phyloP scores from a whole-genome alignment of 2,113 vertebrate genomes.

The Erinaceus europaeus region DNA sequence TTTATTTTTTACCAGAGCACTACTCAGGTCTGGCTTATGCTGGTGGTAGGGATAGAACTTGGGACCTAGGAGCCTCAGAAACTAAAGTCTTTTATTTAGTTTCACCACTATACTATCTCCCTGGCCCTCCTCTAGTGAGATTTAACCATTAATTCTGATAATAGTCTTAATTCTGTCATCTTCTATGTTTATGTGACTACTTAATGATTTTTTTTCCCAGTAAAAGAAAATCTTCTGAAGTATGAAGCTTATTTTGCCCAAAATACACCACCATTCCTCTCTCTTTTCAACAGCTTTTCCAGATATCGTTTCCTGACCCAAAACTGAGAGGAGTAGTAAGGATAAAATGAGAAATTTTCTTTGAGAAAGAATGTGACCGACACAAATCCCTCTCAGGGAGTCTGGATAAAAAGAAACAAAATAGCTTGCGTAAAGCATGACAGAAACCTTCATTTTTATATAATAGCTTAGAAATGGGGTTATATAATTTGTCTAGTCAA shows the following conservation, averaged over 20 bases:
- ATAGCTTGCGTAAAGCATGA: background rate
- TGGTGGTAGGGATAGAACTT: no score
- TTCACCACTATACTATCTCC: no score
- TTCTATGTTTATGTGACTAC: background rate
- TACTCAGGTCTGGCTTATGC: no score
- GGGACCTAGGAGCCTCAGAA: no score
- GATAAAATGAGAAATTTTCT: background rate
- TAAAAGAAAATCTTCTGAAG: background rate
- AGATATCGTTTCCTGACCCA: background rate
- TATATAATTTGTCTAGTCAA: no score
- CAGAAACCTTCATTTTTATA: slow-evolving; percentile 14
- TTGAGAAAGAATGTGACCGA: background rate
- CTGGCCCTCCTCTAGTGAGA: background rate
- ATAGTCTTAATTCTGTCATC: background rate
- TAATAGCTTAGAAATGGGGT: background rate
- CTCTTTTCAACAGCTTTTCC: background rate
- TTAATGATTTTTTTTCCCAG: background rate
- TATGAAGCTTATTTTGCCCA: background rate
- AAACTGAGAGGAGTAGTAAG: background rate
- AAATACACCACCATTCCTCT: background rate
- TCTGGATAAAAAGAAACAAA: slow-evolving; percentile 4
- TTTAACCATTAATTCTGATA: background rate
- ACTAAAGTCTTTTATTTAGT: no score
- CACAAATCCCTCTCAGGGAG: background rate
- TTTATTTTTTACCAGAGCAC: no score